These are phyloP conservation scores for Trisateles emortualis DNA, from an alignment of 2,888 invertebrate genomes.

Conservation along the genomic window DNA sequence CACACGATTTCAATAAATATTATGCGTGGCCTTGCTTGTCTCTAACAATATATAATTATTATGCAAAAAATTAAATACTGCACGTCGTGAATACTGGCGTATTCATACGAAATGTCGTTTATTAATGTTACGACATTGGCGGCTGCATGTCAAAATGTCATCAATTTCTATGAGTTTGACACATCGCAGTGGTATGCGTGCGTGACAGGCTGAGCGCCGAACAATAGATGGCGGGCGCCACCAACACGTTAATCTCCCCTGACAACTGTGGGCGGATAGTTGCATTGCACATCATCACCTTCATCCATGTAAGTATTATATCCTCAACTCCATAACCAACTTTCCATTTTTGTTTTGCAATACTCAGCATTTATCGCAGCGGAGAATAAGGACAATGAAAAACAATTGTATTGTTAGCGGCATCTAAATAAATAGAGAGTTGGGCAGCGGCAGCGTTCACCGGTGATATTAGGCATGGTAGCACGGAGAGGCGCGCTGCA, in stretches of 20 bases:
- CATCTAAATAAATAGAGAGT: slow-evolving; percentile 84
- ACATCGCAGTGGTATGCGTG: slow-evolving; percentile 51
- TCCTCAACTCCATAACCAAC: slow-evolving; percentile 69
- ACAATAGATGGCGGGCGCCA: slow-evolving; percentile 73
- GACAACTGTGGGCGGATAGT: slow-evolving; percentile 69
- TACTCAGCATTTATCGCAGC: slow-evolving; percentile 63
- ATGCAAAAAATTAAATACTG: slow-evolving; percentile 18
- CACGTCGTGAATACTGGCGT: slow-evolving; percentile 1
- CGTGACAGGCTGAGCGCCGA: slow-evolving; percentile 46
- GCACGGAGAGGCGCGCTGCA: slow-evolving; percentile 67
- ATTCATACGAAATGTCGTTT: slow-evolving; percentile 9
- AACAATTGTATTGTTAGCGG: slow-evolving; percentile 74
- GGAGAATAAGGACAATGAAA: slow-evolving; percentile 75
- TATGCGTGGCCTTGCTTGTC: slow-evolving; percentile 24
- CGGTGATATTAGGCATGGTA: slow-evolving; percentile 57
- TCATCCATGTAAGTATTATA: slow-evolving; percentile 65
- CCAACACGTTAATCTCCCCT: slow-evolving; percentile 73
- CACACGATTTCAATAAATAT: slow-evolving; percentile 21
- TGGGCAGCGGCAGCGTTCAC: slow-evolving; percentile 52
- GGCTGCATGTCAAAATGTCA: slow-evolving; percentile 36
- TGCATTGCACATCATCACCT: slow-evolving; percentile 80
- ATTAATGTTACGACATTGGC: slow-evolving; percentile 25
- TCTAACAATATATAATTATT: slow-evolving; percentile 15
- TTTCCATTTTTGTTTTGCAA: slow-evolving; percentile 83
- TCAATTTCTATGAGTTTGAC: slow-evolving; percentile 44